Conservation (phyloP, 2,113 vertebrate species). For the Alouatta palliata region DNA sequence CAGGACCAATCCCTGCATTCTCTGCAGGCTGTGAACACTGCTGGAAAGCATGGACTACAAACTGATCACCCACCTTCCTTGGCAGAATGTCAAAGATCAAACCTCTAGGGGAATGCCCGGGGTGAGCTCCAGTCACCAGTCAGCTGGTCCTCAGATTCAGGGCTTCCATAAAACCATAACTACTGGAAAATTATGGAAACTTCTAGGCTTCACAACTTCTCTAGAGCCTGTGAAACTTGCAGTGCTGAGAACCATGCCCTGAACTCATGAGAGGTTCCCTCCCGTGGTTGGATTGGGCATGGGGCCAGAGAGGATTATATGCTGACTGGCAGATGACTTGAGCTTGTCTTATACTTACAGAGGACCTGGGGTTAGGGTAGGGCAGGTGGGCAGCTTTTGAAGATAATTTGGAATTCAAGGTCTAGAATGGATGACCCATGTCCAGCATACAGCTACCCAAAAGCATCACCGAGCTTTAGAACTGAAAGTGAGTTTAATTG, state of each 20-base stretch:
- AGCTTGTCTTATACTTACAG: neutral
- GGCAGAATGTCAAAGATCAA: neutral
- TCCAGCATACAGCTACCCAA: neutral
- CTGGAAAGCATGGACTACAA: neutral
- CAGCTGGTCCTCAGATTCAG: neutral
- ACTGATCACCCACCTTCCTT: neutral
- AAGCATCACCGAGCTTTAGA: neutral
- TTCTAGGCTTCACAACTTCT: neutral
- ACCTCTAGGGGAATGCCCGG: neutral
- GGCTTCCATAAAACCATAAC: neutral
- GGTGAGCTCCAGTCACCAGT: too few species aligned
- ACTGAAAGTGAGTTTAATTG: neutral
- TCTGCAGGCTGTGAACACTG: accelerated
- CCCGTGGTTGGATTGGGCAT: neutral
- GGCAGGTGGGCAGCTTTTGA: neutral
- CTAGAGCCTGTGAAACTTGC: neutral
- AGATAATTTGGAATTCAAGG: neutral
- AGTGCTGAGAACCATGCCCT: neutral
- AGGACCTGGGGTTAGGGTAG: neutral
- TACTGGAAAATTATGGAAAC: neutral
- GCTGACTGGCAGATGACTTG: neutral
- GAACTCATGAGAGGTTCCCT: neutral
- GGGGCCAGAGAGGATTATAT: neutral
- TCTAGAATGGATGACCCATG: neutral
- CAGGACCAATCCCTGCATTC: neutral